Evolutionary conservation across 2,888 invertebrate species (phyloP).

Genomic region (Folsomia candida): DNA sequence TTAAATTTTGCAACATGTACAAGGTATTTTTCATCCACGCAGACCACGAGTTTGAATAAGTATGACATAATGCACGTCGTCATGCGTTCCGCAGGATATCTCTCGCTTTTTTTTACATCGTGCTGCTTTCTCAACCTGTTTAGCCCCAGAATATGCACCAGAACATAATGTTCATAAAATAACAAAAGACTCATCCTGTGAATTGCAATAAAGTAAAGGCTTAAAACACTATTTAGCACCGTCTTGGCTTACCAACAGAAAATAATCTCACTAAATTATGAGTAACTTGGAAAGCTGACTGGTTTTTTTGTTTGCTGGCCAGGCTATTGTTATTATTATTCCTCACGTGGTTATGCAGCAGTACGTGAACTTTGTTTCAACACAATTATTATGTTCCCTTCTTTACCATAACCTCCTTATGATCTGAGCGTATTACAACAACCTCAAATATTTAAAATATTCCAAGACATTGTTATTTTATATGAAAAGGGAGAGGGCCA

Average conservation of each 20-base stretch:
- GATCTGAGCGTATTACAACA: too few relatives aligned
- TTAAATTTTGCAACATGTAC: too few relatives aligned
- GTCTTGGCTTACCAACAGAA: neutral
- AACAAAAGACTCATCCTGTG: neutral
- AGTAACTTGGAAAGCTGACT: neutral
- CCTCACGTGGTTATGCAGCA: neutral
- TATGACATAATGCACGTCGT: neutral
- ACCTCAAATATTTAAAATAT: too few relatives aligned
- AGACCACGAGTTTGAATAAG: neutral
- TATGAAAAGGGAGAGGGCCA: too few relatives aligned
- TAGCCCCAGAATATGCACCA: neutral
- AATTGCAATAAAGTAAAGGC: neutral
- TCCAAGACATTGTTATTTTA: too few relatives aligned
- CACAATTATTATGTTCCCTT: neutral
- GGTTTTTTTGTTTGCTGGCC: neutral
- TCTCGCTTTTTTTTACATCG: neutral
- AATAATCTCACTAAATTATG: conserved; percentile 11
- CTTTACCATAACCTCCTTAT: neutral
- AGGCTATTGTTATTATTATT: neutral
- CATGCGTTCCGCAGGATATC: neutral
- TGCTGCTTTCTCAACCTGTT: neutral
- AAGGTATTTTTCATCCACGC: too few relatives aligned
- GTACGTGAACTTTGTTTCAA: too few relatives aligned
- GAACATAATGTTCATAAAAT: neutral
- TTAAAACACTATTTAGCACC: neutral